Evolutionary conservation across 2,113 vertebrate genomes (phyloP), one percentile per base, ranked within the genome.

Genomic region (Pluvialis apricaria): DNA sequence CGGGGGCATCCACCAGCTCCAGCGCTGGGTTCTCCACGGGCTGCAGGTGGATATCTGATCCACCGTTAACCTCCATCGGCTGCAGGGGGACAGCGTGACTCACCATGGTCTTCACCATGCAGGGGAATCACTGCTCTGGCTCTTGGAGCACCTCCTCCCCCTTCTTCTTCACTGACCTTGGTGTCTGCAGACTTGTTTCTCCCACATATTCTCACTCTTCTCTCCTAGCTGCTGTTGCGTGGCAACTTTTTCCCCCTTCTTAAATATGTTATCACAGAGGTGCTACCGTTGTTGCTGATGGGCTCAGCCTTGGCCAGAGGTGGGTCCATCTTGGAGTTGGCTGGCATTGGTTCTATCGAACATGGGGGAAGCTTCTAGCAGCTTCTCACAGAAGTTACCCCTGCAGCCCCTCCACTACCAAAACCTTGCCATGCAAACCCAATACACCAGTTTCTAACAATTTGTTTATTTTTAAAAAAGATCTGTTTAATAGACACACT

Each of bases 281-380:
- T 0, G 0, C 10, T 36, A 89, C 11, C 8, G 26, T 16, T 1
- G 2, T 42, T 8, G 1, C 6, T 24, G 42, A 58, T 44, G 1
- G 3, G 9, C 32, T 65, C 0, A 0, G 5, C n/a, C 7, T 68
- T 51, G 58, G 16, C 19, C 64, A 60, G 12, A 2, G 2, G 4
- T 1, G 9, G 9, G 9, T 77, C 28, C 1, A 0, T 4, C n/a
- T 49, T 55, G 17, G 21, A 81, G 15, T 3, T 1, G 3, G 13
- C 10, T 62, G 60, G 44, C 26, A 42, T 2, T 61, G 38, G 11
- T 24, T 61, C 5, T 89, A 1, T 20, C 3, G 1, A 26, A 66
- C 13, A 44, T 0, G 0, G 20, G 11, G 8, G 17, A 69, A 82
- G 6, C 9, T 91, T 86, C n/a, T 34, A 10, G 15, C 2, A 64